Percentiles rank a stretch among this genome's conserved stretches.
These are phyloP conservation scores for Limonius californicus DNA, from an alignment of 1,140 invertebrate species.

Conservation along the genomic window DNA sequence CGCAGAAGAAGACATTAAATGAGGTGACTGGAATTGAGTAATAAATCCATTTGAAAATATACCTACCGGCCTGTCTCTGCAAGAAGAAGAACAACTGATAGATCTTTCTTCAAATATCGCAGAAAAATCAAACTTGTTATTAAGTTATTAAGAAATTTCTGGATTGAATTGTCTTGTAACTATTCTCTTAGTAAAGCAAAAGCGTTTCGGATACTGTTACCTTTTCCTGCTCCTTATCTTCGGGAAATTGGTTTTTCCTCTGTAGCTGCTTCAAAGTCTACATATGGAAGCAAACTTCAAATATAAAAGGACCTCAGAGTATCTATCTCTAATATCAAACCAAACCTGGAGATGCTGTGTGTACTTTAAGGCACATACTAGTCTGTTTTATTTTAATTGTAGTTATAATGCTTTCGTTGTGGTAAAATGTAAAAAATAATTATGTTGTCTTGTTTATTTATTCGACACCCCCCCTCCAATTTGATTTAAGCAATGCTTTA, in stretches of 20 bases:
- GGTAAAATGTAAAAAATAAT: too few relatives aligned
- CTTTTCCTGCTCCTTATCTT: background rate
- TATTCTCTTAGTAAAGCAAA: slow-evolving; percentile 16
- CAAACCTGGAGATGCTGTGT: too few relatives aligned
- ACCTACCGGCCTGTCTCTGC: slow-evolving; percentile 7
- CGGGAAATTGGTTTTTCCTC: slow-evolving; percentile 11
- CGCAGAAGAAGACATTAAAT: slow-evolving; percentile 16
- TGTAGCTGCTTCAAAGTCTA: too few relatives aligned
- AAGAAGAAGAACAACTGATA: slow-evolving; percentile 2
- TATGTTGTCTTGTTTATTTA: too few relatives aligned
- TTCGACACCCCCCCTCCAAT: too few relatives aligned
- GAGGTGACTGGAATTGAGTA: background rate
- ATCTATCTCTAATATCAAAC: too few relatives aligned
- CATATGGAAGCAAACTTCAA: too few relatives aligned
- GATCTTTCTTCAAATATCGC: slow-evolving; percentile 2
- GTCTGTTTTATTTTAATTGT: too few relatives aligned
- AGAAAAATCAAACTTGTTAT: background rate
- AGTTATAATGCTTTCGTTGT: too few relatives aligned
- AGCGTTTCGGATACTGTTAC: slow-evolving; percentile 8
- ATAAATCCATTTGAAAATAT: slow-evolving; percentile 14
- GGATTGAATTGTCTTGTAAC: background rate
- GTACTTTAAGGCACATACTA: too few relatives aligned
- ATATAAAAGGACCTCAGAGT: too few relatives aligned
- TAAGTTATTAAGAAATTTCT: background rate
- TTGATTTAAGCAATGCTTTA: too few relatives aligned